Percentiles rank a stretch among this genome's conserved stretches.
Evolutionary conservation across 2,888 invertebrate species (phyloP).

Genomic region (Nomada fabriciana): DNA sequence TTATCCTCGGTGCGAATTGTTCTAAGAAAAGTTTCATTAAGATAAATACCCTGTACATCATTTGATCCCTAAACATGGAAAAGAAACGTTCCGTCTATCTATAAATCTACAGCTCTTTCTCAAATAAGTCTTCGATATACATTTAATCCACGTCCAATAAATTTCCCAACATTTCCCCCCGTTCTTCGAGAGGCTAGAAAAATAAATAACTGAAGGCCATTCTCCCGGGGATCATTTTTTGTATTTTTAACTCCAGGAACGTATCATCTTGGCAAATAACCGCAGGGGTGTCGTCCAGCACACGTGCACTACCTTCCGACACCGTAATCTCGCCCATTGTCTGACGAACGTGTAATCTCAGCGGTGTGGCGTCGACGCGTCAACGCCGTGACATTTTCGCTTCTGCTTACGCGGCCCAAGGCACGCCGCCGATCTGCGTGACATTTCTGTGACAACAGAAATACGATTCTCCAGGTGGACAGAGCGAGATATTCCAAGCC

Average conservation of each 20-base stretch:
- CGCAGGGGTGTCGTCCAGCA: slow-evolving; percentile 9
- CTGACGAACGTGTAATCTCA: slow-evolving; percentile 39
- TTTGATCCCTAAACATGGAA: too few relatives aligned
- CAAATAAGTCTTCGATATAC: too few relatives aligned
- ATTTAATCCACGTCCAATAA: too few relatives aligned
- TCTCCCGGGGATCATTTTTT: too few relatives aligned
- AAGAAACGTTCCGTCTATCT: too few relatives aligned
- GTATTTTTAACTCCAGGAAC: not conserved
- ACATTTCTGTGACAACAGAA: slow-evolving; percentile 68
- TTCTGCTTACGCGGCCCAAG: slow-evolving; percentile 37
- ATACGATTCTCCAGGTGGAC: slow-evolving; percentile 59
- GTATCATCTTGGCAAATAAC: slow-evolving; percentile 10
- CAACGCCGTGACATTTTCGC: slow-evolving; percentile 50
- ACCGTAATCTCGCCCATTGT: slow-evolving; percentile 34
- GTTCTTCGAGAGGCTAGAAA: too few relatives aligned
- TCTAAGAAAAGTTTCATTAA: too few relatives aligned
- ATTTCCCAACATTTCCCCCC: too few relatives aligned
- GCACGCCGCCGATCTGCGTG: slow-evolving; percentile 53
- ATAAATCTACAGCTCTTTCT: too few relatives aligned
- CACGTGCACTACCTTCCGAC: slow-evolving; percentile 34
- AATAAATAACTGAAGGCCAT: too few relatives aligned
- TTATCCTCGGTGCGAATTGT: too few relatives aligned
- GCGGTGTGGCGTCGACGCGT: slow-evolving; percentile 21
- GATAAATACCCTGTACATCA: too few relatives aligned
- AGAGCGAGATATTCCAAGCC: slow-evolving; percentile 53